Base-by-base conservation (phyloP, 1,140 invertebrate genomes). In the Tetramorium simillimum region DNA sequence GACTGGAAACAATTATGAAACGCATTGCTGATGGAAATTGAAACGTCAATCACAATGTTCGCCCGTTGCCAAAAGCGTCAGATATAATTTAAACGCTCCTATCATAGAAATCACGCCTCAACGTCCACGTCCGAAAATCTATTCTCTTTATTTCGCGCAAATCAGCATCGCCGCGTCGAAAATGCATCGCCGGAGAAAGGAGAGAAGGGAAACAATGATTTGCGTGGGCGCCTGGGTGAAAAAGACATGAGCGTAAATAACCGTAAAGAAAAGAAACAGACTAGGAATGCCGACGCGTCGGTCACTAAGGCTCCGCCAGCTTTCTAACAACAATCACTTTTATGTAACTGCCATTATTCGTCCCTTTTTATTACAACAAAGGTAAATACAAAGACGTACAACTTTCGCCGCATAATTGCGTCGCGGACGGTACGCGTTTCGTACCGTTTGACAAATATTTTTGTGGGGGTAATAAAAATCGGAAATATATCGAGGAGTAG, bases 271-370 rank as follows among this genome's bases (percentile, higher is more conserved):
- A 88, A 88, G 84, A 87, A 86, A 90, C 87, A 58, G 85, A 70
- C 81, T 86, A 62, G 56, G 58, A 60, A 58, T 78, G 63, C 65
- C 63, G 78, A 73, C 78, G 67, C 49, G 80, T 62, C 73, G 89
- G 76, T 75, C 85, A 88, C 87, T 92, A 93, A 93, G 92, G 92
- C 85, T 77, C 91, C 69, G 85, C 82, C 73, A 84, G 93, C 93
- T 94, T 93, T 94, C 93, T 93, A 94, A 93, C 89, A 88, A 92
- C 92, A 92, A 91, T 93, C 88, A 88, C 90, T 93, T 94, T 94
- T 95, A 94, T 94, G 91, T 94, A 95, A 95, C 93, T 92, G 90
- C 88, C 92, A 93, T 94, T 94, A 94, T 89, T 91, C 86, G 86
- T 92, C 85, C 88, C 78, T 88, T 90, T 91, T 92, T 92, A 92